A percentile compares a stretch with the other conserved stretches of the same genome.
These are phyloP conservation scores for Triplophysa dalaica DNA, from an alignment of 2,113 vertebrate species.

Conservation along the genomic window DNA sequence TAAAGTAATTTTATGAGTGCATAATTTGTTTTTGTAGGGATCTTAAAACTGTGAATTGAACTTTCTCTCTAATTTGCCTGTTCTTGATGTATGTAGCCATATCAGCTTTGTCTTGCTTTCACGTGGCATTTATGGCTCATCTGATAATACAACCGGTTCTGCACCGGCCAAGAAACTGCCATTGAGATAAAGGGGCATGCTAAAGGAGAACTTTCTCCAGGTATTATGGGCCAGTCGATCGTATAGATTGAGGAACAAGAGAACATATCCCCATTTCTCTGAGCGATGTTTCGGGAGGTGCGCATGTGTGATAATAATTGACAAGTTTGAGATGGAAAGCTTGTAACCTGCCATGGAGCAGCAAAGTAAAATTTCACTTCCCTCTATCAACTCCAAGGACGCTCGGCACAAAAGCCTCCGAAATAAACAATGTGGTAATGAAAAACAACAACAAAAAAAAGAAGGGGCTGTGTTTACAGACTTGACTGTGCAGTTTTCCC, in stretches of 20 bases:
- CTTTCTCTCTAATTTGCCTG: no score
- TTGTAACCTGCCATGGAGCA: conserved; percentile 1
- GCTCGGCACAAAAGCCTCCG: background rate
- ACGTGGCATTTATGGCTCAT: no score
- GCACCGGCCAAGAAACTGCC: no score
- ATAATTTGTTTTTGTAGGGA: no score
- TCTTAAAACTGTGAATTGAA: no score
- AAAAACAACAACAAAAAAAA: conserved; percentile 7
- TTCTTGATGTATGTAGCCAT: no score
- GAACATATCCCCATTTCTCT: conserved; percentile 19
- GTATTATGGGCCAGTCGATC: background rate
- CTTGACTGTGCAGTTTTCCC: conserved; percentile 1
- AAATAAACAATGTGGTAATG: background rate
- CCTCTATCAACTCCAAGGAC: conserved; percentile 8
- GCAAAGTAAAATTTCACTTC: conserved; percentile 24
- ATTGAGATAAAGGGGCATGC: no score
- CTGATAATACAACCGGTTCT: no score
- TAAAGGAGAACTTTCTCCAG: no score
- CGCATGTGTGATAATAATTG: conserved; percentile 14
- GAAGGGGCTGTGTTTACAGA: background rate
- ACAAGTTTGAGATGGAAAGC: conserved; percentile 27
- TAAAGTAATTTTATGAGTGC: no score
- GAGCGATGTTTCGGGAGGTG: background rate
- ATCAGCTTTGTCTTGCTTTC: no score
- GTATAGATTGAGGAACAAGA: background rate